Conservation (phyloP, 2,888 invertebrate genomes). For the Eupithecia vulgata region DNA sequence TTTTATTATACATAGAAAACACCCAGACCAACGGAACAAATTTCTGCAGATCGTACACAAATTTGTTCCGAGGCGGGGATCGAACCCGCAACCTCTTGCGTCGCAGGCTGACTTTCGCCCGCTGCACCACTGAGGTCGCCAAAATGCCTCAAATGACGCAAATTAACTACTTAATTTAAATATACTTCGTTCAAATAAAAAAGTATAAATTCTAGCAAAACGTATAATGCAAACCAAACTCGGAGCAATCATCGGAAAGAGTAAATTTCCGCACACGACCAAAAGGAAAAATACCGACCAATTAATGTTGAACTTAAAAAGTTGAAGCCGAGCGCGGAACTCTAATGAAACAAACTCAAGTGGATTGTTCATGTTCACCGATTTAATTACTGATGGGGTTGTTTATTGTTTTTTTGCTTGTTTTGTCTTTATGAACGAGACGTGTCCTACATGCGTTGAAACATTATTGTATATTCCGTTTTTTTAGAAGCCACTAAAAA, state of each 20-base stretch:
- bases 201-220: not conserved
- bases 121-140: too few relatives aligned
- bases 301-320: conserved; percentile 35
- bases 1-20: too few relatives aligned
- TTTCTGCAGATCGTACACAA: too few relatives aligned
- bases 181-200: not conserved
- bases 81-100: too few relatives aligned
- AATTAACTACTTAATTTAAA: not conserved
- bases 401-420: conserved; percentile 15
- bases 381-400: conserved; percentile 30
- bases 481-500: not conserved
- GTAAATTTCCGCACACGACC: conserved; percentile 11
- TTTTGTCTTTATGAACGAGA: conserved; percentile 8
- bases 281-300: conserved; percentile 29
- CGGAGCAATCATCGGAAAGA: not conserved
- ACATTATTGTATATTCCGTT: not conserved
- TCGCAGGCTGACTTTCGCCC: too few relatives aligned
- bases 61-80: too few relatives aligned
- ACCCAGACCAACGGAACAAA: too few relatives aligned
- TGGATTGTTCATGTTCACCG: conserved; percentile 26
- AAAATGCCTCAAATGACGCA: not conserved
- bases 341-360: conserved; percentile 24
- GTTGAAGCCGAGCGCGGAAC: conserved; percentile 23
- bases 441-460: not conserved
- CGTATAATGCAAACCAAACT: not conserved